phyloP scores from a whole-genome alignment of 2,113 vertebrate species.

The Phyllopteryx taeniolatus region DNA sequence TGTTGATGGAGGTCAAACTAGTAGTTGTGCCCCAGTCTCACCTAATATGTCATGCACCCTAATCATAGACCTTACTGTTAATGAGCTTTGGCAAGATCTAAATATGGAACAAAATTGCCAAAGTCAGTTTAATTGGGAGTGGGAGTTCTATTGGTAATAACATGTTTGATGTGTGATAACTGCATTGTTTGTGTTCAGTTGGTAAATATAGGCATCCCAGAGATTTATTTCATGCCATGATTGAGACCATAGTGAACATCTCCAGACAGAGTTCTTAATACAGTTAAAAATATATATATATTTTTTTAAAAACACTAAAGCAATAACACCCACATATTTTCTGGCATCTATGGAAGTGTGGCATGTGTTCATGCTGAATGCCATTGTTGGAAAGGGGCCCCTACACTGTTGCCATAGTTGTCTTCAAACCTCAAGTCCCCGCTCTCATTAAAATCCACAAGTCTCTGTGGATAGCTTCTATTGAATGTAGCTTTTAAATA shows the following conservation, averaged over 20 bases:
- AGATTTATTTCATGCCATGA: slow-evolving; percentile 14
- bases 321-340: slow-evolving; percentile 23
- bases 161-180: not conserved
- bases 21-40: slow-evolving; percentile 48
- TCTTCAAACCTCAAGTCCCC: slow-evolving; percentile 50
- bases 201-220: too few species aligned
- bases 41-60: slow-evolving; percentile 20
- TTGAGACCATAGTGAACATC: slow-evolving; percentile 35
- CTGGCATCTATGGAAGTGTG: slow-evolving; percentile 15
- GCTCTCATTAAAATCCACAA: slow-evolving; percentile 61
- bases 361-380: slow-evolving; percentile 35
- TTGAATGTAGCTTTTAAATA: slow-evolving; percentile 39
- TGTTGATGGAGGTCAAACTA: slow-evolving; percentile 52
- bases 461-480: slow-evolving; percentile 34
- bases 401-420: slow-evolving; percentile 41
- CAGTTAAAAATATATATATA: not conserved
- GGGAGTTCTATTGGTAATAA: slow-evolving; percentile 28
- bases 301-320: slow-evolving; percentile 29
- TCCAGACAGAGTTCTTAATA: slow-evolving; percentile 50
- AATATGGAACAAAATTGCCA: slow-evolving; percentile 29
- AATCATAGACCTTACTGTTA: too few species aligned
- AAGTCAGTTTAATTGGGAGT: slow-evolving; percentile 62
- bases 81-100: not conserved
- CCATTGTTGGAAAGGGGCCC: slow-evolving; percentile 43
- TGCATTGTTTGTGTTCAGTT: too few species aligned